Base-by-base conservation (phyloP, 1,140 invertebrate species). In the Lerema accius region DNA sequence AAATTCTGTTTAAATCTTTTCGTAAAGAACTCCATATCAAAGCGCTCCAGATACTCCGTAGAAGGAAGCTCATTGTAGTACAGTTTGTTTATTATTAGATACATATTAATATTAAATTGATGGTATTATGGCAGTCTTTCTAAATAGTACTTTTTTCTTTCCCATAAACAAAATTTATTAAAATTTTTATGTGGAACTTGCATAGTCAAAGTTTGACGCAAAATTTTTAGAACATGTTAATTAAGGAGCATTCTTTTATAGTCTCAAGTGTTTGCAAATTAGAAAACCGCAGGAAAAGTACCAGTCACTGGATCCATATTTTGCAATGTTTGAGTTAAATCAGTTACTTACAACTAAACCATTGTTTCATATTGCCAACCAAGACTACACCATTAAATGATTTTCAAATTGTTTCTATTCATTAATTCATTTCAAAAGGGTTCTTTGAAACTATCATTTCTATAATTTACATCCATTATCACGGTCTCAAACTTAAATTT, bases 391-490 rank as follows among this genome's bases (percentile, higher is more conserved):
- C 46, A 49, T 49, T 49, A 32, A 63, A 63, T 63, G 51, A 63
- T 66, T 43, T 48, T 62, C 63, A 59, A 63, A 55, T 59, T 66
- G 66, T 53, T 55, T 63, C 58, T 42, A 59, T 55, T 49, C 55
- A 63, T 66, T 66, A 62, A 63, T 62, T 48, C 58, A 26, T 66
- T 46, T 32, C 45, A 56, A 63, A 60, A 66, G 63, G 68, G 68
- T 59, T 70, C 28, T 55, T 58, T 43, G 37, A 40, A 45, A 53
- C 45, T 63, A 59, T 56, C 59, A 65, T 45, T 58, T 40, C 46
- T 48, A 35, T 61, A n/a, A 26, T 65, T 49, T 45, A 43, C 35
- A 46, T 65, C 55, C 67, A 63, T 63, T 68, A 65, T 55, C 46
- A 45, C 35, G 35, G 45, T 58, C 63, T 51, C 32, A 51, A 40